Conservation (phyloP, 2,113 vertebrate genomes). For the Podilymbus podiceps region DNA sequence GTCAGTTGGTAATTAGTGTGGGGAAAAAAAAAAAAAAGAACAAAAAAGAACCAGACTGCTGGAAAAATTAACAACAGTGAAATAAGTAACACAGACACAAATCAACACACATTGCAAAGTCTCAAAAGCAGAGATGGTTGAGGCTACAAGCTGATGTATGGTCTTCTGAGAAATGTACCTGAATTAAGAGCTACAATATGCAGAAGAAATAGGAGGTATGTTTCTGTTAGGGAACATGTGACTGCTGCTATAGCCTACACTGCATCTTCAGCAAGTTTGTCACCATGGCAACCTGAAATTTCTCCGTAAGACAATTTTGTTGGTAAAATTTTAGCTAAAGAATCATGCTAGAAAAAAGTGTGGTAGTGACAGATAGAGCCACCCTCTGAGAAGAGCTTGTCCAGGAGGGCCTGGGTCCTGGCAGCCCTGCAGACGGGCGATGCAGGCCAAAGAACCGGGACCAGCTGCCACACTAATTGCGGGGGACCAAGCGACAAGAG, state of each 20-base stretch:
- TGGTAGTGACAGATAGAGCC: not conserved
- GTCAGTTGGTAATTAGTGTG: not conserved
- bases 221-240: not conserved
- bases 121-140: not conserved
- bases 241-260: not conserved
- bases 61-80: not conserved
- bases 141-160: not conserved
- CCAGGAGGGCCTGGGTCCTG: not conserved
- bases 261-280: not conserved
- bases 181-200: not conserved
- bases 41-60: not conserved
- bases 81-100: not conserved
- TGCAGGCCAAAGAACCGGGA: not conserved
- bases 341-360: not conserved
- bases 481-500: not conserved
- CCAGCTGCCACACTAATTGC: not conserved
- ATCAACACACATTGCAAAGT: not conserved
- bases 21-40: too few relatives aligned
- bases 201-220: not conserved
- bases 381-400: not conserved
- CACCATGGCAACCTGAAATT: slow-evolving; percentile 30
- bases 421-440: not conserved
- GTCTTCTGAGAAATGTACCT: not conserved
- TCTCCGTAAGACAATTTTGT: not conserved
- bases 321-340: not conserved